These are phyloP conservation scores for Xyrichtys novacula DNA, from an alignment of 2,797 vertebrate genomes.

Conservation along the genomic window DNA sequence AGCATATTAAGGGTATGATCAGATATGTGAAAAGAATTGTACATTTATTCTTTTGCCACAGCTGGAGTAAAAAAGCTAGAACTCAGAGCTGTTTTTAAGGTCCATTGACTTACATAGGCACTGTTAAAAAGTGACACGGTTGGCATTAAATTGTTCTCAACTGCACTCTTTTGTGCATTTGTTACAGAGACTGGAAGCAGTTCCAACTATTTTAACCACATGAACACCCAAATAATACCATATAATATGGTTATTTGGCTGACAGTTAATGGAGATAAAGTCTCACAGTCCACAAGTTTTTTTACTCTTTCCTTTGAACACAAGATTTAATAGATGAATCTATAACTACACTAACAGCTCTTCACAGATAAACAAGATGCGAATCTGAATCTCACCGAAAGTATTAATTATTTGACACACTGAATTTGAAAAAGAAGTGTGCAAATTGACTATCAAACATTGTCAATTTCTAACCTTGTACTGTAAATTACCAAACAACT, in stretches of 20 bases:
- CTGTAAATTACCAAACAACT: too few relatives aligned
- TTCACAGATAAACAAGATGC: too few relatives aligned
- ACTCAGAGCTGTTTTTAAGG: slow-evolving; percentile 1
- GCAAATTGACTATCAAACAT: too few relatives aligned
- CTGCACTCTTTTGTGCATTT: slow-evolving; percentile 9
- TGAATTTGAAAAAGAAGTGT: too few relatives aligned
- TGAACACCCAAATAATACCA: slow-evolving; percentile 9
- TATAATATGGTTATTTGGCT: slow-evolving; percentile 16
- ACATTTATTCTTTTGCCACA: neutral
- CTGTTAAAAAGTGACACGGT: slow-evolving; percentile 16
- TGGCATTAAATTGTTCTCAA: slow-evolving; percentile 20
- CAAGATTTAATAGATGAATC: slow-evolving; percentile 29
- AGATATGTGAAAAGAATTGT: slow-evolving; percentile 20
- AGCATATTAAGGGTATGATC: slow-evolving; percentile 21
- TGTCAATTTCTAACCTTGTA: too few relatives aligned
- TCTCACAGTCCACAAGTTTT: slow-evolving; percentile 27
- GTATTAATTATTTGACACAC: too few relatives aligned
- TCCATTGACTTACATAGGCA: slow-evolving; percentile 15
- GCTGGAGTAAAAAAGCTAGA: slow-evolving; percentile 23
- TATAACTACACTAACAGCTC: too few relatives aligned
- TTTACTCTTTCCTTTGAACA: slow-evolving; percentile 23
- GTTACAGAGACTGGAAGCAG: slow-evolving; percentile 28
- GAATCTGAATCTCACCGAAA: too few relatives aligned
- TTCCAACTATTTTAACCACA: slow-evolving; percentile 17
- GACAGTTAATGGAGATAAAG: slow-evolving; percentile 26